phyloP scores from a whole-genome alignment of 64 coral and sea anemone genomes.

The Porites australiensis region DNA sequence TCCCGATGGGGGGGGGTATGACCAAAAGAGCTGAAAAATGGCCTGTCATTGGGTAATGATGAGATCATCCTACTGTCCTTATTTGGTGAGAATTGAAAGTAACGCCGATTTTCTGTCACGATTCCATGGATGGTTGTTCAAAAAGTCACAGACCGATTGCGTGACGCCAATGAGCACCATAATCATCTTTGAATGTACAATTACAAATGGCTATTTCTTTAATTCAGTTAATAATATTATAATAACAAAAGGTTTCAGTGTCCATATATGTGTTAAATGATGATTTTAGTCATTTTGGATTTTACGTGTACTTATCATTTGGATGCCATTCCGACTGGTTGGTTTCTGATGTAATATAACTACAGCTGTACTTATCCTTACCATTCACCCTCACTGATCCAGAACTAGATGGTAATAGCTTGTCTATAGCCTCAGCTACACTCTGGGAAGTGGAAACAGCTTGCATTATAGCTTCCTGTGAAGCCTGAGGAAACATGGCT shows the following conservation, averaged over 20 bases:
- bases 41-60: constrained; percentile 5
- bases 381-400: neutral
- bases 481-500: neutral
- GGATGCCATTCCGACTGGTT: neutral
- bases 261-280: neutral
- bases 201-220: neutral
- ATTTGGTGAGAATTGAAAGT: no score
- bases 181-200: no score
- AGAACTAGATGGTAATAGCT: neutral
- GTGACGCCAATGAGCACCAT: no score
- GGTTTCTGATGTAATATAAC: neutral
- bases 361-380: neutral
- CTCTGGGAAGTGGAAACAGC: neutral
- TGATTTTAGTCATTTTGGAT: neutral
- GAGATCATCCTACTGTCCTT: neutral
- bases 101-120: no score
- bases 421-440: neutral
- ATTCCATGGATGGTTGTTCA: no score
- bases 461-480: neutral
- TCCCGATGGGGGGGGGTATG: constrained; percentile 5
- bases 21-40: constrained; percentile 12
- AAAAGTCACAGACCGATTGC: no score
- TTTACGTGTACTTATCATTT: neutral
- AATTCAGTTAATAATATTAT: neutral
- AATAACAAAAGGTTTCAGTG: neutral